Base-by-base conservation (phyloP, 30 jellyfish, hydroid and myxozoan genomes). In the Aurelia sp. region DNA sequence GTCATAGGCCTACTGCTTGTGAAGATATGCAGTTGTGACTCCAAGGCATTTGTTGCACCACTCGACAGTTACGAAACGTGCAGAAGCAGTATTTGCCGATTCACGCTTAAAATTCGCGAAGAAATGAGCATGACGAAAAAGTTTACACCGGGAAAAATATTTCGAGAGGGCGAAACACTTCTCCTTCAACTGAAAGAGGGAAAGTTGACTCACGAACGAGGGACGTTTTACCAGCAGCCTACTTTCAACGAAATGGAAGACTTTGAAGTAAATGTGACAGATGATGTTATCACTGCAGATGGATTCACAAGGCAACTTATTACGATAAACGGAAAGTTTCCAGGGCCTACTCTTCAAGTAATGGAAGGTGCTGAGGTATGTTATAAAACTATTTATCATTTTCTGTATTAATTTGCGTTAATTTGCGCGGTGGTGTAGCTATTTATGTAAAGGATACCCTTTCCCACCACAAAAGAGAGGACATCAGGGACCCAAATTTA, bases 331-430 rank as follows among this genome's bases (percentile, higher is more conserved):
- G 94, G 79, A 61, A n/a, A 21, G 10, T 74, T 85, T 18, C 94
- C 94, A 18, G 94, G 94, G 13, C 88, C 94, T 13, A 59, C 88
- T 38, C 78, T 85, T 17, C 78, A 67, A 53, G 94, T 85, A 2
- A 67, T 33, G 81, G 94, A 85, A 85, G 88, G 88, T 8, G 67
- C 81, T 10, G 90, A 80, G 90, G 89, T 78, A 78, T 20, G 72
- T 0, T 4, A 6, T 9, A 8, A 8, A 10, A 44, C 3, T 38
- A 27, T 27, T 27, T 27, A 27, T 27, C 33, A 27, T 27, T 27
- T 27, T 27, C 33, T 27, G 33, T 27, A 27, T 27, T 0, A 27
- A 27, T 27, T 22, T n/a, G n/a, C n/a, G n/a, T n/a, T n/a, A n/a
- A n/a, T n/a, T n/a, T n/a, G n/a, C n/a, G n/a, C n/a, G n/a, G n/a